phyloP scores from a whole-genome alignment of 2,797 vertebrate species.

The Sebastes minor region DNA sequence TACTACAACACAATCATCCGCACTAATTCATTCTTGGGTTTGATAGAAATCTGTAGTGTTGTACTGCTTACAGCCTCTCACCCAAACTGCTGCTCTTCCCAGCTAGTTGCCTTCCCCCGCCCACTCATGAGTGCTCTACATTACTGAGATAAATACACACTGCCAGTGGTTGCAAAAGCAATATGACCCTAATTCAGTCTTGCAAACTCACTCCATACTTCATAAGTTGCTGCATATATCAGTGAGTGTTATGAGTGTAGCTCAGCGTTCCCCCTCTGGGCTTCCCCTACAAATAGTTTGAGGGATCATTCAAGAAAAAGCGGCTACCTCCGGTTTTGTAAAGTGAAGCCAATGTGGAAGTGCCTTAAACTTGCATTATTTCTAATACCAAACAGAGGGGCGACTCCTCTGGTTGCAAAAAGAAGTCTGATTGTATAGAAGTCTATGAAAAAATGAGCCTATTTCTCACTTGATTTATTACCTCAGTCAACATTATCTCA shows the following conservation, averaged over 20 bases:
- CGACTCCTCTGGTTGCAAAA: background rate
- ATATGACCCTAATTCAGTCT: background rate
- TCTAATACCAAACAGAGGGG: background rate
- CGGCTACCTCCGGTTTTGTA: too few relatives aligned
- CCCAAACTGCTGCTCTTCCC: conserved; percentile 9
- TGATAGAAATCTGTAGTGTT: conserved; percentile 10
- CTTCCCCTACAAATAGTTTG: background rate
- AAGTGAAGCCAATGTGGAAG: background rate
- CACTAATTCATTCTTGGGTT: conserved; percentile 4
- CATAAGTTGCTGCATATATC: background rate
- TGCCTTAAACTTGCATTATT: background rate
- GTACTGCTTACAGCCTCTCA: background rate
- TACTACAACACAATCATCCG: conserved; percentile 6
- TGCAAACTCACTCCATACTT: background rate
- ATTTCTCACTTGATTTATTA: too few relatives aligned
- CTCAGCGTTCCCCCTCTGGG: background rate
- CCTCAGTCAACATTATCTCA: too few relatives aligned
- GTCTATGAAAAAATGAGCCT: too few relatives aligned
- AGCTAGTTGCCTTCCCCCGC: background rate
- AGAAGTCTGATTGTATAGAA: background rate
- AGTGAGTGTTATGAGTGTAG: background rate
- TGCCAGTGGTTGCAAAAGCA: conserved; percentile 8
- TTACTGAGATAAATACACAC: conserved; percentile 12
- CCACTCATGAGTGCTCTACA: conserved; percentile 22
- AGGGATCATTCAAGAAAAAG: background rate